A percentile compares a stretch with the other conserved stretches of the same genome.
These are phyloP conservation scores for Microcebus jonahi DNA, from an alignment of 2,113 vertebrate species.

Conservation along the genomic window DNA sequence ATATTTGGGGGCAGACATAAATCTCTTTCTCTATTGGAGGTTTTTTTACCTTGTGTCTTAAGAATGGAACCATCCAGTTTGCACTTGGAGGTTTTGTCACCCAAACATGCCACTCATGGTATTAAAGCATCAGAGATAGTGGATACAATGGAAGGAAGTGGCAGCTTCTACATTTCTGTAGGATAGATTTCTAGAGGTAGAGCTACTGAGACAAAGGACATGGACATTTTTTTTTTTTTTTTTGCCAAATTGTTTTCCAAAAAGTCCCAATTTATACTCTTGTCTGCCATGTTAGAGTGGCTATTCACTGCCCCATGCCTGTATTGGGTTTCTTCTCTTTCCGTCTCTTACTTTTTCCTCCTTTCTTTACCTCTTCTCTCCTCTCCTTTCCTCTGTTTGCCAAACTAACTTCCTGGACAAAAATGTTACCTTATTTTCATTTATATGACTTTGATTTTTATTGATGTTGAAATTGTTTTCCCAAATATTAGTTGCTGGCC, in stretches of 20 bases:
- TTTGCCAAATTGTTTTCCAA: not conserved
- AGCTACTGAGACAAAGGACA: not conserved
- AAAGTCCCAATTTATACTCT: not conserved
- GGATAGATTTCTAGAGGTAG: not conserved
- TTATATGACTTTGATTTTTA: slow-evolving; percentile 5
- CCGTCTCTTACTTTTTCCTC: not conserved
- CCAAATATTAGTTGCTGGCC: not conserved
- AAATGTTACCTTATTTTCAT: slow-evolving; percentile 24
- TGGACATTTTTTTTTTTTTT: not conserved
- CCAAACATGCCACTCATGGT: too few relatives aligned
- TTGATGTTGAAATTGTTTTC: slow-evolving; percentile 22
- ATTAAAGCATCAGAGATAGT: not conserved
- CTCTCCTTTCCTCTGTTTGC: not conserved
- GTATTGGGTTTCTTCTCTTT: not conserved
- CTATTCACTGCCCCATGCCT: not conserved
- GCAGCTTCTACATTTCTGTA: not conserved
- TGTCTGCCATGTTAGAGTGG: not conserved
- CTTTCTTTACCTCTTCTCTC: not conserved
- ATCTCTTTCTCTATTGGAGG: not conserved
- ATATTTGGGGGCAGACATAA: not conserved
- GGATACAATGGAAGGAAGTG: not conserved
- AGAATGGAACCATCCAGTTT: not conserved
- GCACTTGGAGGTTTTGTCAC: not conserved
- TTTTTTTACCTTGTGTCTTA: not conserved
- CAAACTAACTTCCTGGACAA: not conserved